A percentile compares a stretch with the other conserved stretches of the same genome.
Conservation (phyloP, 2,888 invertebrate genomes). For the Melieria crassipennis region DNA sequence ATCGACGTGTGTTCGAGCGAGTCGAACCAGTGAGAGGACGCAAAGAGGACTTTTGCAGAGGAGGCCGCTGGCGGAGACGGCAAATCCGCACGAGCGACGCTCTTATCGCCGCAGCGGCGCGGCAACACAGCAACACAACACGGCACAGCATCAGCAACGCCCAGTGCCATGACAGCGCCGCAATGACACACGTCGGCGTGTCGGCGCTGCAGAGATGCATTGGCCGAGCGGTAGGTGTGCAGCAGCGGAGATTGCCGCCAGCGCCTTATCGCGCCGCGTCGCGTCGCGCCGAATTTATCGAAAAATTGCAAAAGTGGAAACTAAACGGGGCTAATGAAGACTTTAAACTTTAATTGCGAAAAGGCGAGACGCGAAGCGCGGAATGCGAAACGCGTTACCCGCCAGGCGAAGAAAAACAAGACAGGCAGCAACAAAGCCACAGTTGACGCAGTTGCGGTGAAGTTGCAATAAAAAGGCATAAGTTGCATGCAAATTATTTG, state of each 20-base stretch:
- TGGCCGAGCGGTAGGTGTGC: too few relatives aligned
- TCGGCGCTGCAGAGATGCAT: too few relatives aligned
- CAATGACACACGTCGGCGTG: too few relatives aligned
- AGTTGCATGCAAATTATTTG: conserved; percentile 35
- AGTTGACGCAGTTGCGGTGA: conserved; percentile 14
- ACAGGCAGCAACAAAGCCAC: conserved; percentile 3
- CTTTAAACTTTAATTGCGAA: conserved; percentile 47
- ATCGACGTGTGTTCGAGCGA: not conserved
- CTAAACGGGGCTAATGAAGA: conserved; percentile 49
- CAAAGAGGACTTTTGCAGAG: too few relatives aligned
- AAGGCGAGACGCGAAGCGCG: conserved; percentile 33
- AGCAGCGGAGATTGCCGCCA: too few relatives aligned
- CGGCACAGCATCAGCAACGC: too few relatives aligned
- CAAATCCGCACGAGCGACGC: not conserved
- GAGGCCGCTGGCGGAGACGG: too few relatives aligned
- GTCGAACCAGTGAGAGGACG: too few relatives aligned
- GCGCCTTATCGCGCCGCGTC: not conserved
- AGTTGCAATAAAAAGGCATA: conserved; percentile 14
- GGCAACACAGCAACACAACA: too few relatives aligned
- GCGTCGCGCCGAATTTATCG: conserved; percentile 22
- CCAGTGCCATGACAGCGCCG: too few relatives aligned
- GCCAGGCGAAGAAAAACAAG: not conserved
- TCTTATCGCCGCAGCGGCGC: not conserved
- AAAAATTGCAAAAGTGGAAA: conserved; percentile 43
- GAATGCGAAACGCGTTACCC: conserved; percentile 25